These are phyloP conservation scores for Poecilobothrus nobilitatus DNA, from an alignment of 2,888 invertebrate species.

Conservation along the genomic window DNA sequence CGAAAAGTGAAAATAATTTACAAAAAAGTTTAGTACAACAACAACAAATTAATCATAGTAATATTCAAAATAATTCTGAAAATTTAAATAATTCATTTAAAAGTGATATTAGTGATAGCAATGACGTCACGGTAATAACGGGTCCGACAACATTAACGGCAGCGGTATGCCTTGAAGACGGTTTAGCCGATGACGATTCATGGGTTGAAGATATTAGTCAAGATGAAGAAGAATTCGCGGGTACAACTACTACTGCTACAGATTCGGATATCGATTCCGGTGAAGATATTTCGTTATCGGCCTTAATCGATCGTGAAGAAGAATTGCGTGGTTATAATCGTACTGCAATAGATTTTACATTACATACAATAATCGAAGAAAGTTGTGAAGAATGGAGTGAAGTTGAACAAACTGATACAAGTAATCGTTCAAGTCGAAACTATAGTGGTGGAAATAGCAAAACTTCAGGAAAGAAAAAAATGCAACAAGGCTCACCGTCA, in stretches of 20 bases:
- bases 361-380: constrained; percentile 90
- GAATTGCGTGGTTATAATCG: constrained; percentile 76
- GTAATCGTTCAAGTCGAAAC: constrained; percentile 22
- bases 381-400: constrained; percentile 85
- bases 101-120: constrained; percentile 29
- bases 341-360: constrained; percentile 75
- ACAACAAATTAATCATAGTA: constrained; percentile 14
- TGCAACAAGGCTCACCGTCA: constrained; percentile 54
- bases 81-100: not conserved
- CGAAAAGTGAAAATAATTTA: constrained; percentile 13
- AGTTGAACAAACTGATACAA: constrained; percentile 51
- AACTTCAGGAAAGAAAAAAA: constrained; percentile 42
- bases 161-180: constrained; percentile 71
- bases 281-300: constrained; percentile 53
- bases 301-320: constrained; percentile 65
- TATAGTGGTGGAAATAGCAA: not conserved
- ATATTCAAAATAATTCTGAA: constrained; percentile 2
- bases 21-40: constrained; percentile 14
- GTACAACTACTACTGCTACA: constrained; percentile 51
- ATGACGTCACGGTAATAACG: constrained; percentile 60
- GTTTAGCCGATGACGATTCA: constrained; percentile 80
- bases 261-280: constrained; percentile 43
- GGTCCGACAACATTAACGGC: constrained; percentile 62
- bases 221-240: constrained; percentile 57
- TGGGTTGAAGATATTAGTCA: constrained; percentile 85